Conservation (phyloP, 2,888 invertebrate species). For the Oconnorella tubifera region DNA sequence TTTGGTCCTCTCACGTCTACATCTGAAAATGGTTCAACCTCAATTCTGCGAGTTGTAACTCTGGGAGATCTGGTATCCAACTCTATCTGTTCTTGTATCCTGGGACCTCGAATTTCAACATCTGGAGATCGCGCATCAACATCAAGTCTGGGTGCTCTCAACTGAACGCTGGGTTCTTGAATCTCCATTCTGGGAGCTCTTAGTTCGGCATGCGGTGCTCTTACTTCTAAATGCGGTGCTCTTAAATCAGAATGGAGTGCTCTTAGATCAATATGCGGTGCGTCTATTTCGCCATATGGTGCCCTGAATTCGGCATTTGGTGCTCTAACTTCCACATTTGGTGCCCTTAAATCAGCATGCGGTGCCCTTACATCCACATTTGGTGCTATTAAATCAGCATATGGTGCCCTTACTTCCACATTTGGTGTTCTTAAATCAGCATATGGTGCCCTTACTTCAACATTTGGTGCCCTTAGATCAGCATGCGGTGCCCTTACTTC, state of each 20-base stretch:
- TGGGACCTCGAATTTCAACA: too few relatives aligned
- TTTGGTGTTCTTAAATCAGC: background rate
- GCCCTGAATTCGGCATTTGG: background rate
- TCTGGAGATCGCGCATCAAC: too few relatives aligned
- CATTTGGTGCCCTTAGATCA: background rate
- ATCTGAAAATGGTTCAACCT: too few relatives aligned
- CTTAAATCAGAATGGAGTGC: background rate
- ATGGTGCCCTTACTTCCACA: background rate
- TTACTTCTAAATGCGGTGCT: background rate
- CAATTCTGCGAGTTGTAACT: too few relatives aligned
- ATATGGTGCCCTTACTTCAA: background rate
- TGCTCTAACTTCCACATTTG: background rate
- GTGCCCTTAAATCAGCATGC: background rate
- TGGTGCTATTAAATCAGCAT: background rate
- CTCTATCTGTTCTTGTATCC: too few relatives aligned
- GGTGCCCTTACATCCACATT: background rate
- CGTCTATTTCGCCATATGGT: background rate
- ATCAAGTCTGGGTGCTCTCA: background rate
- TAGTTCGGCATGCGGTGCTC: background rate
- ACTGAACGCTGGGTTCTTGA: background rate
- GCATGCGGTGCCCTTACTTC: background rate
- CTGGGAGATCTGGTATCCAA: too few relatives aligned
- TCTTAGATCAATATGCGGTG: background rate
- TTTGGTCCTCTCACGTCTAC: too few relatives aligned
- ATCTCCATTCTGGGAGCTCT: background rate